Conservation (phyloP, 2,113 vertebrate species). For the Nanorana parkeri region DNA sequence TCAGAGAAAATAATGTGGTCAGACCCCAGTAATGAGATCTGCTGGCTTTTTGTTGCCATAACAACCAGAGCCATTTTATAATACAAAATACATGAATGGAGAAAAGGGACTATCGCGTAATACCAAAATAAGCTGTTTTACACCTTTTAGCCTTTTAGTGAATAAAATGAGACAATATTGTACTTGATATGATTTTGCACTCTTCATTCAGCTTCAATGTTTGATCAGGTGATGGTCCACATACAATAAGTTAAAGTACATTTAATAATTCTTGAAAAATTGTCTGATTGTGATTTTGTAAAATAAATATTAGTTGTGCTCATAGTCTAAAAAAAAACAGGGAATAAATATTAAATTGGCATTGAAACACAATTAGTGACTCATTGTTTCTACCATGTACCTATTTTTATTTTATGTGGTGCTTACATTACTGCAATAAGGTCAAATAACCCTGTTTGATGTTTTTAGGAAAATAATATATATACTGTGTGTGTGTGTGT, state of each 20-base stretch:
- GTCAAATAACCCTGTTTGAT: too few species aligned
- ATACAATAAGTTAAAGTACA: neutral
- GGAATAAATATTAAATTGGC: too few species aligned
- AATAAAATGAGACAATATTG: slow-evolving; percentile 54
- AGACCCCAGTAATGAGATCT: slow-evolving; percentile 85
- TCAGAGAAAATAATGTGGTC: slow-evolving; percentile 87
- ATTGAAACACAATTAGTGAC: too few species aligned
- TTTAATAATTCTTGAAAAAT: slow-evolving; percentile 17
- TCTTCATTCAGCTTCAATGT: slow-evolving; percentile 34
- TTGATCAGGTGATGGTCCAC: neutral
- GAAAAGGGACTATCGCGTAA: slow-evolving; percentile 67
- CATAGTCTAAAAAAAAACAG: neutral
- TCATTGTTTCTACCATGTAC: too few species aligned
- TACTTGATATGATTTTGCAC: slow-evolving; percentile 54
- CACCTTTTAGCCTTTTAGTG: slow-evolving; percentile 61
- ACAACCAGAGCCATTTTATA: slow-evolving; percentile 79
- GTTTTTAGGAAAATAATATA: too few species aligned
- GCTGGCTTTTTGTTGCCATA: slow-evolving; percentile 84
- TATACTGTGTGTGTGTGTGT: too few species aligned
- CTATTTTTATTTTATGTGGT: too few species aligned
- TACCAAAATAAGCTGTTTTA: slow-evolving; percentile 35
- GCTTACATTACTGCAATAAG: too few species aligned
- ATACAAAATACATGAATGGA: slow-evolving; percentile 84
- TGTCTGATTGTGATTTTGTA: neutral
- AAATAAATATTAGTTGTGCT: too few species aligned